Percentiles rank a stretch among this genome's conserved stretches.
These are phyloP conservation scores for Ascaphus truei DNA, from an alignment of 2,113 vertebrate genomes.

Conservation along the genomic window DNA sequence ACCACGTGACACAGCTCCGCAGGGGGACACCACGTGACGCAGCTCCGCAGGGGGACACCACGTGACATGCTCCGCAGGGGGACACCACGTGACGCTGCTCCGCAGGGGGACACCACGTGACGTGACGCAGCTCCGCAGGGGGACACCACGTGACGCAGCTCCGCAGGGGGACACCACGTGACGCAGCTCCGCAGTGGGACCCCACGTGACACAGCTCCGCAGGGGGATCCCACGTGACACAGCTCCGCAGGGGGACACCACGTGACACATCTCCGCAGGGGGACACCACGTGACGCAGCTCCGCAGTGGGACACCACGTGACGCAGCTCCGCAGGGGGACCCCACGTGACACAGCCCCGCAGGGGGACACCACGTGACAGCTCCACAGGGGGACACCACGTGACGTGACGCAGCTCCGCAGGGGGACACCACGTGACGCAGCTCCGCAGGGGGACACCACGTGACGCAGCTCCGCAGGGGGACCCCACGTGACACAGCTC, in stretches of 20 bases:
- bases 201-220: not conserved
- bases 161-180: not conserved
- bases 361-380: not conserved
- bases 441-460: not conserved
- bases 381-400: not conserved
- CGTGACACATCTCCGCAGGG: too few species aligned
- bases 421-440: not conserved
- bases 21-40: not conserved
- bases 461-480: too few species aligned
- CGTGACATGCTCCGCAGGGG: not conserved
- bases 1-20: too few species aligned
- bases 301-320: not conserved
- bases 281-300: not conserved
- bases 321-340: not conserved
- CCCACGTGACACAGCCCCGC: too few species aligned
- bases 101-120: not conserved
- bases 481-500: not conserved
- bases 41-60: not conserved
- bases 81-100: not conserved
- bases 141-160: not conserved
- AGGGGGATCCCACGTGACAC: not conserved
- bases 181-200: too few species aligned
- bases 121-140: not conserved
- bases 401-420: not conserved
- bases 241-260: not conserved